A percentile compares a stretch with the other conserved stretches of the same genome.
phyloP scores from a whole-genome alignment of 2,113 vertebrate genomes.

The Strix uralensis region DNA sequence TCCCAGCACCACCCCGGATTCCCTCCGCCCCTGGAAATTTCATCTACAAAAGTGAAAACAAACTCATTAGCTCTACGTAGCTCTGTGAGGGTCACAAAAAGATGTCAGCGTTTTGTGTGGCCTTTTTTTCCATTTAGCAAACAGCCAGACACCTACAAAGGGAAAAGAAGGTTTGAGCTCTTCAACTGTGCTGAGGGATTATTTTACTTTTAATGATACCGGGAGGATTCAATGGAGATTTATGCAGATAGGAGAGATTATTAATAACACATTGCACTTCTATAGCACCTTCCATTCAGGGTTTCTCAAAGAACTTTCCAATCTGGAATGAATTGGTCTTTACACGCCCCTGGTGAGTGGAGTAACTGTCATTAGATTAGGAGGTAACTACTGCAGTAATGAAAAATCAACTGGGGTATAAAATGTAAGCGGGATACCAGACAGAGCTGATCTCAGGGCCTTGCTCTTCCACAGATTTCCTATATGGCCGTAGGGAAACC shows the following conservation, averaged over 20 bases:
- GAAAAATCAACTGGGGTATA: conserved; percentile 49
- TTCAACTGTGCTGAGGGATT: conserved; percentile 39
- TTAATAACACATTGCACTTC: conserved; percentile 62
- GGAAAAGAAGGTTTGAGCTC: conserved; percentile 46
- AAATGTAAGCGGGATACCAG: background rate
- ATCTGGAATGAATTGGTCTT: conserved; percentile 65
- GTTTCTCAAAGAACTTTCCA: conserved; percentile 64
- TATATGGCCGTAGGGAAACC: background rate
- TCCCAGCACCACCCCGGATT: conserved; percentile 74
- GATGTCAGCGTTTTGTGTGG: conserved; percentile 73
- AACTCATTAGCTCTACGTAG: conserved; percentile 65
- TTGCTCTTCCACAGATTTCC: conserved; percentile 5
- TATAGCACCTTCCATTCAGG: conserved; percentile 61
- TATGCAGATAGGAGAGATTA: conserved; percentile 66
- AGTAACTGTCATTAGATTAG: conserved; percentile 67
- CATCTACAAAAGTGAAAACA: conserved; percentile 73
- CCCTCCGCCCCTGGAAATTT: conserved; percentile 66
- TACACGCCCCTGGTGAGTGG: conserved; percentile 58
- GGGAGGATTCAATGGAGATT: conserved; percentile 52
- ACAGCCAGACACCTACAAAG: conserved; percentile 37
- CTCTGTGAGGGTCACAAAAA: conserved; percentile 62
- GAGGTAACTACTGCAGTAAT: conserved; percentile 55
- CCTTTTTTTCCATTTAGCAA: conserved; percentile 38
- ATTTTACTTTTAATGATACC: conserved; percentile 62
- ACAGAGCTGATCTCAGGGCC: background rate